A percentile compares a stretch with the other conserved stretches of the same genome.
phyloP scores from a whole-genome alignment of 2,797 vertebrate species.

The Pygocentrus nattereri region DNA sequence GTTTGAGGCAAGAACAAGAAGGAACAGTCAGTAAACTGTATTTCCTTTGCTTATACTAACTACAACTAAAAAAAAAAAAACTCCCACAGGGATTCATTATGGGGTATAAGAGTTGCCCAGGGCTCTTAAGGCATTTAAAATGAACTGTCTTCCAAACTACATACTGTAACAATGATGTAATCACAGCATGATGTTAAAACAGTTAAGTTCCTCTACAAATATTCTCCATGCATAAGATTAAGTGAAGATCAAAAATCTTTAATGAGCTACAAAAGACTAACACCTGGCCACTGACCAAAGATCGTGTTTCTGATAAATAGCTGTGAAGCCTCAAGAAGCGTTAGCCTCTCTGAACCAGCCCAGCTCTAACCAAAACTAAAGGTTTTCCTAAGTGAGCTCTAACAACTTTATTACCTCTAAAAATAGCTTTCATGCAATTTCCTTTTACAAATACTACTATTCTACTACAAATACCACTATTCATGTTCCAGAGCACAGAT shows the following conservation, averaged over 20 bases:
- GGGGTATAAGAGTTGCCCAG: background rate
- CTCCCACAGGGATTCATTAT: background rate
- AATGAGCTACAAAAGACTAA: constrained; percentile 27
- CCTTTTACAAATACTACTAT: too few species aligned
- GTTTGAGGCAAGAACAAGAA: background rate
- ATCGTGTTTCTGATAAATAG: background rate
- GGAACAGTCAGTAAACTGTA: background rate
- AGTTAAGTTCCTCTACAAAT: constrained; percentile 25
- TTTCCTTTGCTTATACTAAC: background rate
- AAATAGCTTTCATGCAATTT: too few species aligned
- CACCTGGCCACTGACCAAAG: background rate
- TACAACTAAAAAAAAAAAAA: background rate
- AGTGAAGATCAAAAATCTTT: constrained; percentile 19
- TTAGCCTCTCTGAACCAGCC: background rate
- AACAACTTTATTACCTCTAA: background rate
- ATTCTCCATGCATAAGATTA: constrained; percentile 24
- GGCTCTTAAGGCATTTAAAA: background rate
- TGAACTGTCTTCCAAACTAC: constrained; percentile 35
- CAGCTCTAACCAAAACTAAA: background rate
- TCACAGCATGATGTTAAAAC: constrained; percentile 1
- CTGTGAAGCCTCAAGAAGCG: background rate
- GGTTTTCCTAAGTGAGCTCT: background rate
- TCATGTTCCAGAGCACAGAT: too few species aligned
- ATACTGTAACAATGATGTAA: constrained; percentile 32
- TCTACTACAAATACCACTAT: too few species aligned